These are phyloP conservation scores for Geodia barretti DNA, from an alignment of 37 sponge, comb jelly and placozoan species.

Conservation along the genomic window DNA sequence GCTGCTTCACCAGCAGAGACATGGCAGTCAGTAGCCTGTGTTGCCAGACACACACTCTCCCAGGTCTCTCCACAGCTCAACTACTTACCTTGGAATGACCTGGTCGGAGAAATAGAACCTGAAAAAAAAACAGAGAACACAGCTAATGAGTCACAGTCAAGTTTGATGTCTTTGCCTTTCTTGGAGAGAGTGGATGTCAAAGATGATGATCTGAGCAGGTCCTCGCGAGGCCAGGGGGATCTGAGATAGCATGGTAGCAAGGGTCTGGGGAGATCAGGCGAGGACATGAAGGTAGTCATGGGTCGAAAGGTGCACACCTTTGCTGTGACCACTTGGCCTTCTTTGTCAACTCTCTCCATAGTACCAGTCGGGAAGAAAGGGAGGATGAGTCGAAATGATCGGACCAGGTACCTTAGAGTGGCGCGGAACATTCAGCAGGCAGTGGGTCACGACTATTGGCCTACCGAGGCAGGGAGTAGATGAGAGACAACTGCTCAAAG, in stretches of 20 bases:
- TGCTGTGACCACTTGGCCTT: constrained; percentile 89
- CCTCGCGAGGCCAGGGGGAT: constrained; percentile 90
- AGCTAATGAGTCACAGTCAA: too few species aligned
- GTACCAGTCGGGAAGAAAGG: constrained; percentile 95
- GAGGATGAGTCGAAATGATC: constrained; percentile 87
- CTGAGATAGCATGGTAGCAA: constrained; percentile 82
- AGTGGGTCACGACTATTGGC: neutral
- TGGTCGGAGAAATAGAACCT: constrained; percentile 89
- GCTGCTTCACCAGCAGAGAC: constrained; percentile 61
- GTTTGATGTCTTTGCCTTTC: constrained; percentile 62
- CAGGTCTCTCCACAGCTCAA: neutral
- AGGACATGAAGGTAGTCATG: neutral
- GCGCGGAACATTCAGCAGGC: too few species aligned
- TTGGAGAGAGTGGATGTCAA: constrained; percentile 93
- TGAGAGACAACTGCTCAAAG: constrained; percentile 92
- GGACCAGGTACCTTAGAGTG: constrained; percentile 71
- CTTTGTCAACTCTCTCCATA: constrained; percentile 92
- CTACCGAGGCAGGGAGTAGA: constrained; percentile 87
- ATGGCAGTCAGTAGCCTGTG: constrained; percentile 78
- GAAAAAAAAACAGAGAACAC: neutral
- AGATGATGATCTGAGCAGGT: constrained; percentile 90
- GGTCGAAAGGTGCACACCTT: constrained; percentile 30
- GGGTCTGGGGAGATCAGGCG: constrained; percentile 43
- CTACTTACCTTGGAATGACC: constrained; percentile 82
- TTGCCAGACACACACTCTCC: neutral